Evolutionary conservation across 2,888 invertebrate genomes (phyloP).

Genomic region (Ophraella communa): DNA sequence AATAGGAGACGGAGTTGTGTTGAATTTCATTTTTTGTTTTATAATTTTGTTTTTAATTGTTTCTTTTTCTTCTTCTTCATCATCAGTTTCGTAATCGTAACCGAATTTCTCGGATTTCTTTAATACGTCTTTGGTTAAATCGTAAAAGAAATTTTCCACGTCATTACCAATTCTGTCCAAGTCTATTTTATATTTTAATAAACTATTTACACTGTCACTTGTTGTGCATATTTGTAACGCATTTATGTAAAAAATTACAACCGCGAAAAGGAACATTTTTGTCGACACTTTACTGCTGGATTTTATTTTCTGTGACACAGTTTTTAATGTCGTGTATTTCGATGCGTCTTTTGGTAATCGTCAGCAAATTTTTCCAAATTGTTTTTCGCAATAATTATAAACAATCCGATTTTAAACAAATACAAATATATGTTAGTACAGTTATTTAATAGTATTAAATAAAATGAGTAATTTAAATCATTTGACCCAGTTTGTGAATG

Average conservation of each 20-base stretch:
- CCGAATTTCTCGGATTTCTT: background rate
- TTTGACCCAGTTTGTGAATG: too few species aligned
- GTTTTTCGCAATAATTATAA: background rate
- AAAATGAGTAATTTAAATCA: too few species aligned
- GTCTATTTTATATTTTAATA: slow-evolving; percentile 21
- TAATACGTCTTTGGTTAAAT: slow-evolving; percentile 7
- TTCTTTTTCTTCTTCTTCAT: background rate
- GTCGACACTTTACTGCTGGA: background rate
- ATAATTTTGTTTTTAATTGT: background rate
- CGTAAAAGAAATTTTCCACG: slow-evolving; percentile 26
- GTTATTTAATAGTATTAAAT: too few species aligned
- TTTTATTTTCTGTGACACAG: background rate
- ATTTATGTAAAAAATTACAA: background rate
- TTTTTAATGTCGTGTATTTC: background rate
- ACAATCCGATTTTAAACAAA: background rate
- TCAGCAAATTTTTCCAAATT: background rate
- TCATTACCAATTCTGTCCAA: slow-evolving; percentile 20
- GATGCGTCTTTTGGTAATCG: background rate
- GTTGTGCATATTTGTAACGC: background rate
- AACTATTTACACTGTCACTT: slow-evolving; percentile 5
- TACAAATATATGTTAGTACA: background rate
- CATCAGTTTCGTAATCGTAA: background rate
- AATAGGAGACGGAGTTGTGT: background rate
- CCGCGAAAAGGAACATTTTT: background rate
- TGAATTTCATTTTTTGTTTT: background rate